Evolutionary conservation across 2,888 invertebrate species (phyloP), one percentile per base, ranked within the genome.

Genomic region (Podabrus alpinus): DNA sequence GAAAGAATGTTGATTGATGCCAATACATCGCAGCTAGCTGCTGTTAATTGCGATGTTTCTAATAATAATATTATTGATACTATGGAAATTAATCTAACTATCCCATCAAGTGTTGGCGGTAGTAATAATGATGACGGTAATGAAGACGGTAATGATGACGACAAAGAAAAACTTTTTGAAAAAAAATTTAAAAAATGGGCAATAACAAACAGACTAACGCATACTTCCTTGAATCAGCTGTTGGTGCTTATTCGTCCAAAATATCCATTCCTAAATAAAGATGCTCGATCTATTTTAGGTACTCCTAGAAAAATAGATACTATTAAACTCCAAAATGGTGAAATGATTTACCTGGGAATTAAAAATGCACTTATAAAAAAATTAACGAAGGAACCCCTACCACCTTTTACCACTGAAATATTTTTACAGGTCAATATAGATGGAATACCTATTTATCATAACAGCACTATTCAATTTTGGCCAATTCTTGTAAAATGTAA

Each of bases 391-490:
- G 61, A 17, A 16, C 17, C 5, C 11, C n/a, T 61, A 16, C 17
- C 5, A 11, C n/a, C 15, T 15, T 9, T 9, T 16, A 61, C 3
- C 11, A 3, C 16, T 3, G 5, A 10, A 61, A 16, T 61, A 16
- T 15, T 2, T 11, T 17, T 61, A 16, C 61, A 61, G 15, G 15
- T 72, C 24, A 72, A 72, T 72, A 59, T 72, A 59, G 71, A 71
- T 59, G 71, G 71, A n/a, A 59, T 71, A 5, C 60, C 66, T 10
- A 19, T 66, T 10, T 60, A 17, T 66, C 59, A 60, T 45, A 66
- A 15, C 9, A 13, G 59, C 9, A 17, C 21, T 16, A 71, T 45
- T 64, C 66, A 71, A 15, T 71, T 71, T 59, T 71, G 71, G 71
- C 71, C 71, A 15, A 71, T 71, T 13, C 15, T 71, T n/a, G 17